Evolutionary conservation across 2,888 invertebrate species (phyloP), one percentile per base, ranked within the genome.

Genomic region (Thereva nobilitata): DNA sequence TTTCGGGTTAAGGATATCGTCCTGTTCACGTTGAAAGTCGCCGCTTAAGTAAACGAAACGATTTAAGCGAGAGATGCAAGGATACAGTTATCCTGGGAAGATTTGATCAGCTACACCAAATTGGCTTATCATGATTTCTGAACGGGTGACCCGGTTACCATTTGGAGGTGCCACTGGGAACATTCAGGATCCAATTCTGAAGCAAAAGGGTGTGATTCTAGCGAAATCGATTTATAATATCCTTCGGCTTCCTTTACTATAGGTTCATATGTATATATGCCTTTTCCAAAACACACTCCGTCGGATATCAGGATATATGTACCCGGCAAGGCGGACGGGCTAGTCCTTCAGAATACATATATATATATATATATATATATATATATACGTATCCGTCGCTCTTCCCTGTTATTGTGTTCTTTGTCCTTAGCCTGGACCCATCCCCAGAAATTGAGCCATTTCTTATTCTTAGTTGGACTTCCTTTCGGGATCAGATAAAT

Each of bases 41-140:
- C 59, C 63, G 49, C 50, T 63, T 63, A 63, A 63, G 42, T 52
- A 63, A 63, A 63, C 63, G 52, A 63, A 63, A 63, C 63, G 63
- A 63, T 50, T 63, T 63, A 52, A 63, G 42, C 52, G 52, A 52
- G 50, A 63, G 41, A 23, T 23, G 49, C 34, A 63, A 41, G 42
- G 41, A 52, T 23, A 23, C 23, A 23, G 23, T 47, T 59, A 59
- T 59, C 59, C 49, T 23, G 23, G 23, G 23, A 45, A 45, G 64
- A 54, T 52, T 64, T 54, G 64, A 54, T 53, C 55, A 53, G 64
- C 54, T 34, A 49, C 42, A 56, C 49, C 55, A 65, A 69, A 69
- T 69, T 69, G 69, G 69, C 69, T 69, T 69, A 69, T 69, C 69
- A 67, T 69, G 69, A 69, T 69, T 65, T 40, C 45, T 64, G 55